Evolutionary conservation across 2,797 vertebrate genomes (phyloP), one percentile per base, ranked within the genome.

Genomic region (Manis pentadactyla): DNA sequence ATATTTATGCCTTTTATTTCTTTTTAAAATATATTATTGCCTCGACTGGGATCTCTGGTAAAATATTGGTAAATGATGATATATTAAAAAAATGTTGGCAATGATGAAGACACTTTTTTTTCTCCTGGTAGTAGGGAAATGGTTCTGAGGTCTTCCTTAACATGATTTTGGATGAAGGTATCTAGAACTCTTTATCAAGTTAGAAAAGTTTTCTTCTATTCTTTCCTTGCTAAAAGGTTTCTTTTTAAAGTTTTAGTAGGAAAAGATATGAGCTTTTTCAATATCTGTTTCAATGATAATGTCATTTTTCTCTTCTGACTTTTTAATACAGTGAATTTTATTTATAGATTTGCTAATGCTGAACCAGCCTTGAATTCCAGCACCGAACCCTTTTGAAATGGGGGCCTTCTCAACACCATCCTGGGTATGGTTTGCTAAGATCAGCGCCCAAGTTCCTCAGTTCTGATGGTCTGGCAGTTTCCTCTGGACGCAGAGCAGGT

Each of bases 381-480:
- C 5, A 4, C 10, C 14, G 13, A 14, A 14, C 31, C 18, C 18
- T 15, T 18, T 21, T 21, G 19, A 34, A 34, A 34, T 0, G 12
- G 7, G 1, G 15, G 31, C 27, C 0, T 25, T 21, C 37, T 5
- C 13, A 27, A 4, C 1, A 14, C 21, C 9, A 0, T 4, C 27
- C 57, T 14, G 15, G 11, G 5, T 9, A 2, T 5, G 34, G 11
- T 17, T 21, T 1, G 42, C 42, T 18, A 1, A 1, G 3, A 29
- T 21, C 4, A 8, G 27, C 7, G 34, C 31, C 29, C 1, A 4
- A 5, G 42, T 29, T 7, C 59, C 42, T 66, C 4, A 4, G 2
- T 10, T 3, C 63, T 17, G 14, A 15, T 0, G 15, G 49, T 21
- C 57, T 10, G 53, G 29, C 8, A 11, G n/a, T 27, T 39, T 29